These are phyloP conservation scores for Buathra laborator DNA, from an alignment of 2,888 invertebrate genomes.

Conservation along the genomic window DNA sequence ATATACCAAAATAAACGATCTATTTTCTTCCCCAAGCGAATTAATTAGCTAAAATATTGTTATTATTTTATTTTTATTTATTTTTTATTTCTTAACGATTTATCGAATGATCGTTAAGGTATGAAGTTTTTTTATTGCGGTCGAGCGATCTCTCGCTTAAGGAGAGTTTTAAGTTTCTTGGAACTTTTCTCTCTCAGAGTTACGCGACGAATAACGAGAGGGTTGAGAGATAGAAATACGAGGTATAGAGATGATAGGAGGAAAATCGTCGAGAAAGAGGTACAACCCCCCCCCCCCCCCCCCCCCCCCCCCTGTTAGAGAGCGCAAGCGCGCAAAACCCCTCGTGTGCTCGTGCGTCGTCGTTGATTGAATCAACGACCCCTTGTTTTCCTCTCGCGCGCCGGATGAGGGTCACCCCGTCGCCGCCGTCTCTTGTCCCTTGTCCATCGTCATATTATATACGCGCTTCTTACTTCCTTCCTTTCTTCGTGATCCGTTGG, in stretches of 20 bases:
- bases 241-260: slow-evolving; percentile 14
- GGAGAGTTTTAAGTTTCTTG: not conserved
- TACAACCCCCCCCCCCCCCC: not conserved
- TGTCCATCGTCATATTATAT: slow-evolving; percentile 7
- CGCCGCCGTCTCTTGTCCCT: slow-evolving; percentile 27
- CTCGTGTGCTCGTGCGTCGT: slow-evolving; percentile 65
- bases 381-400: slow-evolving; percentile 66
- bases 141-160: not conserved
- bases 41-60: not conserved
- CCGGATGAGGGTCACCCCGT: slow-evolving; percentile 67
- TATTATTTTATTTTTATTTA: not conserved
- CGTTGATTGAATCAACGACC: slow-evolving; percentile 74
- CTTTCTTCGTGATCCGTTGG: not conserved
- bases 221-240: slow-evolving; percentile 27
- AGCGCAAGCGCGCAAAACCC: slow-evolving; percentile 66
- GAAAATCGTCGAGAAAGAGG: slow-evolving; percentile 28
- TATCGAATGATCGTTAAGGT: not conserved
- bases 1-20: not conserved
- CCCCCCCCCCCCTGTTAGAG: not conserved
- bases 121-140: not conserved
- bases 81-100: not conserved
- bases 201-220: slow-evolving; percentile 14
- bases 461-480: slow-evolving; percentile 25
- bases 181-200: not conserved
- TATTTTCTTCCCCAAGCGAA: not conserved